Evolutionary conservation across 2,888 invertebrate species (phyloP).

Genomic region (Andrena chrysosceles): DNA sequence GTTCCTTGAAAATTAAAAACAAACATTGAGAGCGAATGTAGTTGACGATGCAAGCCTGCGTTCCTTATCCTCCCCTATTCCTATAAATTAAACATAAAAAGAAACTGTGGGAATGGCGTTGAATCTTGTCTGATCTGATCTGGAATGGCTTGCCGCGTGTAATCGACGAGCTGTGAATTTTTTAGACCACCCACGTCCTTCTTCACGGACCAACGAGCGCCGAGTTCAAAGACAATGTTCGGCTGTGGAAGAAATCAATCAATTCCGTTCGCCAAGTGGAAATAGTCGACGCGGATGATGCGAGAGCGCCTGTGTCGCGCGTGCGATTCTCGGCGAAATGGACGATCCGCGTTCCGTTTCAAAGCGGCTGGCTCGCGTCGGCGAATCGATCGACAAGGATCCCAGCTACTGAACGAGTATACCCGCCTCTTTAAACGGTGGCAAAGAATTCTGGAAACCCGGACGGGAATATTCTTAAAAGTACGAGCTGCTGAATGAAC

Average conservation of each 20-base stretch:
- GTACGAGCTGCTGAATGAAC: constrained; percentile 32
- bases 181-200: background rate
- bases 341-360: constrained; percentile 30
- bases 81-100: background rate
- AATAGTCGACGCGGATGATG: background rate
- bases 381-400: constrained; percentile 52
- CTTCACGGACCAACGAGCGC: background rate
- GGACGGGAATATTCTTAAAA: constrained; percentile 42
- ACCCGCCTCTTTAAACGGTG: constrained; percentile 4
- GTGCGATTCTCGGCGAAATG: constrained; percentile 27
- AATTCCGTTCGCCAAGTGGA: constrained; percentile 8
- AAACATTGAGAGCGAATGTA: background rate
- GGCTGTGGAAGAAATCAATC: constrained; percentile 34
- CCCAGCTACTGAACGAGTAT: background rate
- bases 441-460: constrained; percentile 39
- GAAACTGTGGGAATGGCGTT: background rate
- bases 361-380: constrained; percentile 10
- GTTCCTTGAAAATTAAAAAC: background rate
- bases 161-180: background rate
- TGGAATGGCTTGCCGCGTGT: no score
- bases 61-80: no score
- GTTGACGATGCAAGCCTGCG: no score
- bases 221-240: constrained; percentile 12
- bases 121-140: no score
- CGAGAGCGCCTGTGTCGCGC: background rate